Evolutionary conservation across 1,140 invertebrate species (phyloP), one percentile per base, ranked within the genome.

Genomic region (Sitophilus oryzae): DNA sequence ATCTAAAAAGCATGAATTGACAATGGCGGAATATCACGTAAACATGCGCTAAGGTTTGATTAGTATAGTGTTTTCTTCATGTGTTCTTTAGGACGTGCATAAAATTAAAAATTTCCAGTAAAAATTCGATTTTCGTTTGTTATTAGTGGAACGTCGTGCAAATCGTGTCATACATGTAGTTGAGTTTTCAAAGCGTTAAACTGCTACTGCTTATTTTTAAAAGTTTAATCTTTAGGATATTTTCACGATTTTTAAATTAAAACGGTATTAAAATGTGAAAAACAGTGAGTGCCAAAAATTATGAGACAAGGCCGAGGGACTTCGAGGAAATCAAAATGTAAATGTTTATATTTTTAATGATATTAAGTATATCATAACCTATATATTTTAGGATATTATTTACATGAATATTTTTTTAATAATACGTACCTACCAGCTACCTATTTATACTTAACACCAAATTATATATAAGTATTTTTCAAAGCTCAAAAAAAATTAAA

Each of bases 291-390:
- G 4, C 4, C 18, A 2, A 18, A 3, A 72, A 44, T 67, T 62
- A 76, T 76, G 74, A 75, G 73, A 70, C 74, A 75, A 70, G 74
- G 74, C 67, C 74, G 74, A 50, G 74, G 70, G 63, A 71, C 71
- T 46, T 70, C 72, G 65, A 70, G 74, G 63, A 76, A 72, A 70
- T 71, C 74, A 68, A 74, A 73, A 74, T 76, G 74, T 76, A 75
- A 66, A 56, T 52, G 47, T 25, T 56, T 25, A 30, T 46, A 25
- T 58, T 41, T 16, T 8, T n/a, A n/a, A n/a, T n/a, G n/a, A 15
- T 41, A 4, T 41, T 41, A 16, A 18, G 38, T 41, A 18, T 38
- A 38, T 9, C 15, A 38, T 30, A 30, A 30, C 25, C 25, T 30
- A 5, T 11, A 30, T 6, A 30, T 30, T 30, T 30, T 30, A 40